Evolutionary conservation across 53 echinoderm and acorn worm genomes (phyloP), one percentile per base, ranked within the genome.

Genomic region (Hippasteria phrygiana): DNA sequence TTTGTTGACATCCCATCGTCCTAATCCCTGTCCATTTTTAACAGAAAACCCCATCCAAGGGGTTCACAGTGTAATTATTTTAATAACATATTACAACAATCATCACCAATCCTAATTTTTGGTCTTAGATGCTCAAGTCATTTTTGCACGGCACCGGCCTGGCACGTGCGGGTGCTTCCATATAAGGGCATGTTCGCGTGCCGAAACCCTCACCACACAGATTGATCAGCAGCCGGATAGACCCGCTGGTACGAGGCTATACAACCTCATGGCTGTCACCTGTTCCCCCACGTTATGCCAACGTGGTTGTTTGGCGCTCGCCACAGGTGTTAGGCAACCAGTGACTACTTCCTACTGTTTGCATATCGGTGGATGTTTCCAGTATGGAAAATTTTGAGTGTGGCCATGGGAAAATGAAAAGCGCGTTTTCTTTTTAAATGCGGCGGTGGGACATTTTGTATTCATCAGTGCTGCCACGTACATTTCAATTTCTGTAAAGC

Each of bases 121-220:
- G 3, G 26, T 59, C 16, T 56, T 22, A 56, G 51, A 5, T 51
- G 14, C 20, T 2, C 51, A 51, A 51, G 16, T 20, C 2, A 8
- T 51, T 36, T 33, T 36, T 16, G 34, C 17, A 16, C 36, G 33
- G 36, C 2, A 67, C 36, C 33, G 33, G 34, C 36, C 4, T 8
- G 82, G 66, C 82, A 82, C 82, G 71, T 71, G 85, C 18, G 71
- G 32, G 70, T 36, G 32, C 4, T 24, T 35, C 85, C 69, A 69
- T 69, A 85, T 69, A 67, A 85, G 85, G 85, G 4, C 20, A 35
- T 50, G 70, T 46, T 71, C 71, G 71, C 85, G 85, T 71, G 85
- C 53, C 85, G 48, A 18, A 50, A 59, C 10, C 38, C 40, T 10
- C 29, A 79, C 79, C 38, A 40, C 79, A 56, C 59, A 14, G 69